These are phyloP conservation scores for Galemys pyrenaicus DNA, from an alignment of 2,113 vertebrate species.

Conservation along the genomic window DNA sequence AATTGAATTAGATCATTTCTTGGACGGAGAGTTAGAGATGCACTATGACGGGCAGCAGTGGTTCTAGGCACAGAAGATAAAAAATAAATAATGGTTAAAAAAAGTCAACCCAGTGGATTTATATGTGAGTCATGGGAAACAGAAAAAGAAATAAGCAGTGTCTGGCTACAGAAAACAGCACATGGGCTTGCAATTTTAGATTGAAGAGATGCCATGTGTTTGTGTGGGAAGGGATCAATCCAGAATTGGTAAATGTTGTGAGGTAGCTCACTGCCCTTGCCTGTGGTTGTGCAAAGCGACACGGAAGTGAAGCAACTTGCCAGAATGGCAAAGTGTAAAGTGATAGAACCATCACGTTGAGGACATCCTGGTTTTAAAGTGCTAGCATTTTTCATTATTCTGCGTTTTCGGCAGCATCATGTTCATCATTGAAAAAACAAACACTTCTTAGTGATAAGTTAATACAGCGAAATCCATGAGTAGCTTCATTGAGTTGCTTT, in stretches of 20 bases:
- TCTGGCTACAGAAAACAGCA: not conserved
- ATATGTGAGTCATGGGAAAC: not conserved
- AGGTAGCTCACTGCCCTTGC: not conserved
- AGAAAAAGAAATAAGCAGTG: not conserved
- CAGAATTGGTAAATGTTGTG: not conserved
- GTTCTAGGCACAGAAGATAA: not conserved
- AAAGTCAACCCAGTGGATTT: not conserved
- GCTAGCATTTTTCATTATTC: not conserved
- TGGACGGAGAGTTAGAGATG: not conserved
- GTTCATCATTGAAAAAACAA: not conserved
- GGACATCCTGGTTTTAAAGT: not conserved
- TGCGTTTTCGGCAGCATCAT: not conserved
- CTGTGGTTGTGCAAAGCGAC: not conserved
- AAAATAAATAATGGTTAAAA: not conserved
- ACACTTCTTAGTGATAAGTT: not conserved
- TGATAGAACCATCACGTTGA: not conserved
- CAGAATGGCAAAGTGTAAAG: not conserved
- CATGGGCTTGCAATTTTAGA: not conserved
- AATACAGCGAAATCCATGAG: not conserved
- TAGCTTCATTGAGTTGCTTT: not conserved
- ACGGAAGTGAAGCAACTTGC: not conserved
- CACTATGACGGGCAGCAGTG: not conserved
- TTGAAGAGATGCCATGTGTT: not conserved
- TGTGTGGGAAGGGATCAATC: not conserved
- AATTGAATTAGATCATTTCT: not conserved